Evolutionary conservation across 2,113 vertebrate genomes (phyloP), one percentile per base, ranked within the genome.

Genomic region (Etheostoma cragini): DNA sequence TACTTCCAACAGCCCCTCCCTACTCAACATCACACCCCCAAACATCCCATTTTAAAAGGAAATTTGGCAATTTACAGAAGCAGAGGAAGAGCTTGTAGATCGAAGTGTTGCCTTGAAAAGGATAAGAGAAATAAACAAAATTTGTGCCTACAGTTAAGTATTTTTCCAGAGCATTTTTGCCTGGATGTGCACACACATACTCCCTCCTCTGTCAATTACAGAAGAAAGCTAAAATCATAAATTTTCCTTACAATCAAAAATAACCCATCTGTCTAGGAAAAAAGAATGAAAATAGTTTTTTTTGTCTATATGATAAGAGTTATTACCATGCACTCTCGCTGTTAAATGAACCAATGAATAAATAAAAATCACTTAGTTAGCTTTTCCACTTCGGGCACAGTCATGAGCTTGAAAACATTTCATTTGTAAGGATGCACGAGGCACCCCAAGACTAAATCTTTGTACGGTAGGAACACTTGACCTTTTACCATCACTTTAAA

Each of bases 401-500:
- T 19, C 46, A 56, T 50, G 49, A 81, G 54, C 65, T 82, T 52
- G 58, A 52, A 22, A 42, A 35, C 49, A 14, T 19, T 65, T 71
- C 16, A 80, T 60, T 70, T 35, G 45, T 16, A 64, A 12, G 45
- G 47, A 61, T 53, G 67, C 42, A 67, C 17, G 45, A 70, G 35
- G 24, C n/a, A 50, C 61, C 33, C 4, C 30, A 17, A 22, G 60
- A 58, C 72, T 52, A 7, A 54, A 71, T 60, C 10, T 35, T 42
- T 64, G 6, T 24, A 58, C 61, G 33, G 38, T 22, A 64, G 58
- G 46, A 75, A 33, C n/a, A 71, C 17, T 66, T 66, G 16, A 80
- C 75, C 61, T 78, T 80, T 80, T 21, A 3, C 6, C 63, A 66
- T 81, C 66, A 42, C 66, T 63, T 73, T 69, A 69, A 35, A 82